Base-by-base conservation (phyloP, 2,888 invertebrate genomes). In the Galerucella calmariensis region DNA sequence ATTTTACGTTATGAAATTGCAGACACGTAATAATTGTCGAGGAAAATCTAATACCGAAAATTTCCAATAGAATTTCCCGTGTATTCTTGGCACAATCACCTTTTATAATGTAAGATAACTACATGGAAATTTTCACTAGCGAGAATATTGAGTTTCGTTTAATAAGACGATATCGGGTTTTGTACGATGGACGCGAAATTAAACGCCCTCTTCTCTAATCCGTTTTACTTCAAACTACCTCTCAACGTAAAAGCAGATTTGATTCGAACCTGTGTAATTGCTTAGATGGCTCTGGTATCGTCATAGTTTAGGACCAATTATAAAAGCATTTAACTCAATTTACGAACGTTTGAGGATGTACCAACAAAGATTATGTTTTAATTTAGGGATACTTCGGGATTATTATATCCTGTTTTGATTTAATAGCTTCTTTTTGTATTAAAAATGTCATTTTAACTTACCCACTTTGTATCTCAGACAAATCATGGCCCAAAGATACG, bases 171-270 rank as follows among this genome's bases (percentile, higher is more conserved):
- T 73, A 78, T 78, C 74, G 68, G 73, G 75, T 69, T 75, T 51
- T 67, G 71, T 73, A 75, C 66, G 73, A 76, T 75, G 76, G 75
- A 72, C 79, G 65, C 69, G 74, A 75, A 69, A 75, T 77, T 75
- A 73, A 75, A 69, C 75, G 75, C 71, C 73, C 66, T 62, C n/a
- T 74, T 69, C 75, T 68, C 72, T 79, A 79, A 79, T 79, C 77
- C 73, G 68, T 75, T 78, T 77, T 74, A 71, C 67, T 77, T 72
- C 74, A 67, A 76, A 72, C 74, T 75, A 68, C 74, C 74, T 74
- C 74, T 74, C 46, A 66, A 62, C 71, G 63, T 66, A 46, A 44
- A 71, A 71, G 71, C 72, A 75, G 73, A 77, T 77, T 74, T 72
- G 75, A 75, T 77, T 77, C 68, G 71, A 68, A 67, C 73, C 67